Percentiles rank a stretch among this genome's conserved stretches.
These are phyloP conservation scores for Abscondita cerata DNA, from an alignment of 2,888 invertebrate genomes.

Conservation along the genomic window DNA sequence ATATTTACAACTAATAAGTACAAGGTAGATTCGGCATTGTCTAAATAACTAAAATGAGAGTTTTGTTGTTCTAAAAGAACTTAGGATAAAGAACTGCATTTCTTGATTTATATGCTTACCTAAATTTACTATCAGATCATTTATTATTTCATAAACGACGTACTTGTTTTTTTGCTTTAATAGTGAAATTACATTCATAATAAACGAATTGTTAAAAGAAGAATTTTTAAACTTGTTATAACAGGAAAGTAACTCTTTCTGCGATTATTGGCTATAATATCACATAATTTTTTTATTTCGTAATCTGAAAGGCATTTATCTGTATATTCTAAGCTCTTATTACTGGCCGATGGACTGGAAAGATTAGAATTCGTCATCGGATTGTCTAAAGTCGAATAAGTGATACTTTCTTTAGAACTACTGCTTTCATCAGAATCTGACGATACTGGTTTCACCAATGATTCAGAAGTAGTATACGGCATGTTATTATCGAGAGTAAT, in stretches of 20 bases:
- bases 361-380: too few relatives aligned
- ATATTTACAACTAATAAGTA: background rate
- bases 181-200: background rate
- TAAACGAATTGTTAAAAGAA: background rate
- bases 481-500: too few relatives aligned
- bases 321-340: background rate
- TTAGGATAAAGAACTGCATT: background rate
- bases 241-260: background rate
- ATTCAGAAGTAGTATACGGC: too few relatives aligned
- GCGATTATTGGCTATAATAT: background rate
- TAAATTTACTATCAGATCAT: background rate
- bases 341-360: background rate
- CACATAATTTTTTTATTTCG: background rate
- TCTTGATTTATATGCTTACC: background rate
- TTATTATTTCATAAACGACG: background rate
- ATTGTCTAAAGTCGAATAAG: too few relatives aligned
- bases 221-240: background rate
- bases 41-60: background rate
- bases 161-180: background rate
- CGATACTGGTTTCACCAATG: too few relatives aligned
- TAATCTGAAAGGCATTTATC: background rate
- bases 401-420: background rate
- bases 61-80: background rate
- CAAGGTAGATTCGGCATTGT: background rate
- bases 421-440: background rate